phyloP scores from a whole-genome alignment of 2,797 vertebrate species.

The Semaprochilodus insignis region DNA sequence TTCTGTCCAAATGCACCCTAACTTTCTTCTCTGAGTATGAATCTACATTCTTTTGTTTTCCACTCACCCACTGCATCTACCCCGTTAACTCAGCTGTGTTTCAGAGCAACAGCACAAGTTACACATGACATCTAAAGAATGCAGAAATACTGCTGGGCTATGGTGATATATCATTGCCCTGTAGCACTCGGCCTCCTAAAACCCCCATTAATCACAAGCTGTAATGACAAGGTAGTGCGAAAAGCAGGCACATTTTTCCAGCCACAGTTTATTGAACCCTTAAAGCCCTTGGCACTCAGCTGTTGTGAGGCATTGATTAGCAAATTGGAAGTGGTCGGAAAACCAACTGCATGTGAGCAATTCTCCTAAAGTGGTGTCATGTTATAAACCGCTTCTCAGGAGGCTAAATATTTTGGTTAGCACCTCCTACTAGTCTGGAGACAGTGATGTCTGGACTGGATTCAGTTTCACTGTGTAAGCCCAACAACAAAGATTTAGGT shows the following conservation, averaged over 20 bases:
- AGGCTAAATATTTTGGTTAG: neutral
- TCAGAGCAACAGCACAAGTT: neutral
- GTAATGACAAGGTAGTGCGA: neutral
- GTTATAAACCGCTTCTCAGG: neutral
- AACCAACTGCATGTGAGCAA: conserved; percentile 1
- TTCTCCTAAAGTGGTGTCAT: neutral
- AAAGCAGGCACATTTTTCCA: conserved; percentile 1
- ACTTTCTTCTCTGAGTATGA: neutral
- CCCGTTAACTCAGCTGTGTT: neutral
- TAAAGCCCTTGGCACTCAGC: neutral
- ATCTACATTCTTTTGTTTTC: neutral
- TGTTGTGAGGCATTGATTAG: conserved; percentile 20
- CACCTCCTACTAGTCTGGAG: neutral
- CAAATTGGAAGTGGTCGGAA: neutral
- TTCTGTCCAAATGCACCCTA: neutral
- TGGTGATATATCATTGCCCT: neutral
- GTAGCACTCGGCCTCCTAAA: neutral
- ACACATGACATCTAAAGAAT: conserved; percentile 4
- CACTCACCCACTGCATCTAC: neutral
- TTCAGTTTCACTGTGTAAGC: neutral
- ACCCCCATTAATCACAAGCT: conserved; percentile 12
- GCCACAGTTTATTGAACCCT: conserved; percentile 1
- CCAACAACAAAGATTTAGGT: no score
- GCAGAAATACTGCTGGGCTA: conserved; percentile 2
- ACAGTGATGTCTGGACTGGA: neutral